A percentile compares a stretch with the other conserved stretches of the same genome.
These are phyloP conservation scores for Mormyrops boulengeri DNA, from an alignment of 2,797 vertebrate genomes.

Conservation along the genomic window DNA sequence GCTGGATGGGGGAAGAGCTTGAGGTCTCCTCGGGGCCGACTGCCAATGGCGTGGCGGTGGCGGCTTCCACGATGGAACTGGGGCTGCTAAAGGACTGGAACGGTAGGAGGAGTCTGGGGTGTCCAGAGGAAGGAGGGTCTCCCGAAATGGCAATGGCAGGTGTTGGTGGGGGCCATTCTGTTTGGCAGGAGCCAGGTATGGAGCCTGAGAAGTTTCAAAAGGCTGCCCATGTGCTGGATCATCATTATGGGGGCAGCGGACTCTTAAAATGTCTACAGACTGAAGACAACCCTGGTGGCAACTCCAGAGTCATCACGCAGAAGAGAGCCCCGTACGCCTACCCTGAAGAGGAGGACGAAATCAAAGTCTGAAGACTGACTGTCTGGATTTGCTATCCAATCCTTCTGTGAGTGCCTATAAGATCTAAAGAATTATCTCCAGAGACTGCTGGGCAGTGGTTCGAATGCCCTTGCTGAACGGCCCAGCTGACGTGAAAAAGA, in stretches of 20 bases:
- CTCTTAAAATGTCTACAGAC: conserved; percentile 46
- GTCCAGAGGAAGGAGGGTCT: conserved; percentile 40
- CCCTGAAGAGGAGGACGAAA: conserved; percentile 79
- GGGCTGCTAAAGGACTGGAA: conserved; percentile 56
- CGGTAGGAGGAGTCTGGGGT: conserved; percentile 52
- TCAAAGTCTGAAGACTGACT: conserved; percentile 75
- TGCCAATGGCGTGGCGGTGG: conserved; percentile 50
- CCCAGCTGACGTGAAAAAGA: not conserved
- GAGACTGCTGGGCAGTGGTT: not conserved
- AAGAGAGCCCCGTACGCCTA: conserved; percentile 68
- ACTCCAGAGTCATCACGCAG: conserved; percentile 34
- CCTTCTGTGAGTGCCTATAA: not conserved
- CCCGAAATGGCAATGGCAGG: conserved; percentile 40
- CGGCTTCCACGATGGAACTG: conserved; percentile 60
- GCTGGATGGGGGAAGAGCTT: conserved; percentile 46
- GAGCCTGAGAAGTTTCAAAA: conserved; percentile 67
- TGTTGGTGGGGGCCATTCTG: conserved; percentile 35
- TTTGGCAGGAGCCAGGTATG: conserved; percentile 36
- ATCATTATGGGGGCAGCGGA: conserved; percentile 54
- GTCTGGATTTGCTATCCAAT: not conserved
- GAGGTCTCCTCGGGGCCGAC: conserved; percentile 39
- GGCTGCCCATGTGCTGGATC: conserved; percentile 58
- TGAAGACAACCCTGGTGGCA: conserved; percentile 28
- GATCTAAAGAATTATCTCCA: not conserved
- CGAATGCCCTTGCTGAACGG: not conserved